Evolutionary conservation across 1,140 invertebrate genomes (phyloP), one percentile per base, ranked within the genome.

Genomic region (Sycobia sp.): DNA sequence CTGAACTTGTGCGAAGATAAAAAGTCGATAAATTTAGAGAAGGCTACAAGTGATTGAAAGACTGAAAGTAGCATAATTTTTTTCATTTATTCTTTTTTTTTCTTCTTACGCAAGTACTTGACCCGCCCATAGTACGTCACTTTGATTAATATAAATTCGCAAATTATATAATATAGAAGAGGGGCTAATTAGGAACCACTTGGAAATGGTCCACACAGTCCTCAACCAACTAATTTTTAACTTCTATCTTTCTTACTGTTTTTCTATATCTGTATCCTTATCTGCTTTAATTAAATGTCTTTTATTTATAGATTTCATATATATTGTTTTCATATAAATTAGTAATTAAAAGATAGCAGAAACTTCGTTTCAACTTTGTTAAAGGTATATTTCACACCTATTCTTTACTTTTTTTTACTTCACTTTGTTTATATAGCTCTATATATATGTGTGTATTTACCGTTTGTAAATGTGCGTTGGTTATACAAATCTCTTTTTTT

Each of bases 141-240:
- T n/a, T n/a, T n/a, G n/a, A n/a, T n/a, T n/a, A n/a, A n/a, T n/a
- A n/a, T n/a, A n/a, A n/a, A n/a, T n/a, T n/a, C n/a, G n/a, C n/a
- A n/a, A n/a, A n/a, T n/a, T n/a, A n/a, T n/a, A n/a, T n/a, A n/a
- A 16, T 3, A 54, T 36, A 62, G 27, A 65, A 55, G 51, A 55
- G 41, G 50, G 46, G 63, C 47, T 64, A 41, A 14, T 27, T 58
- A 75, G 70, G 68, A 65, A 69, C 64, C 70, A 74, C 65, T 75
- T 76, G 75, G 69, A 71, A 78, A 76, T 80, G 78, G 73, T 79
- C 77, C 75, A 77, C 70, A 71, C 75, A 80, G 76, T 79, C 76
- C 72, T 78, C 71, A 69, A 70, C 68, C 69, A 73, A 66, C 54
- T n/a, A n/a, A n/a, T n/a, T n/a, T 67, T 62, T n/a, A 69, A 32